Evolutionary conservation across 2,888 invertebrate species (phyloP).

Genomic region (Ormyrus rosae): DNA sequence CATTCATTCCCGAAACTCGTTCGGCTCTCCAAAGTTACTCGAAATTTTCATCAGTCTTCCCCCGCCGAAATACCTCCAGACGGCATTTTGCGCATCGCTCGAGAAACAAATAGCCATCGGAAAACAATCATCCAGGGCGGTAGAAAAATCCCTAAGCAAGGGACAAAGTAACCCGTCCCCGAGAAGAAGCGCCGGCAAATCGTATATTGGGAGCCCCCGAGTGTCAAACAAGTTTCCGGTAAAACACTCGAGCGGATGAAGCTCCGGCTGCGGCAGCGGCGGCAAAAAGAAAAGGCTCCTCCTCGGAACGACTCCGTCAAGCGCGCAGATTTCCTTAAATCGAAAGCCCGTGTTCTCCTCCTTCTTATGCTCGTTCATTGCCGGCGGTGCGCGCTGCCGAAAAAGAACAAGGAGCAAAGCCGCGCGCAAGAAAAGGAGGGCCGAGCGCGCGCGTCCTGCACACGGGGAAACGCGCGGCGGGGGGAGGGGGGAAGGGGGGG

Average conservation of each 20-base stretch:
- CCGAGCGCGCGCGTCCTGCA: background rate
- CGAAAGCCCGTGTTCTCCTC: background rate
- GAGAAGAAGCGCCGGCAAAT: background rate
- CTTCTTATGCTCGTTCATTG: background rate
- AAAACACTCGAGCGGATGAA: slow-evolving; percentile 21
- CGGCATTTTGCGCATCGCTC: too few relatives aligned
- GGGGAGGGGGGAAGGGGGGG: too few relatives aligned
- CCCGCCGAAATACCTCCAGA: too few relatives aligned
- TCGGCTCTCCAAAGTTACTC: too few relatives aligned
- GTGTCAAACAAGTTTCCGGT: slow-evolving; percentile 6
- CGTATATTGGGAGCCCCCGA: background rate
- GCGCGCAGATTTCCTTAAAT: slow-evolving; percentile 23
- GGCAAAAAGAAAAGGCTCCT: background rate
- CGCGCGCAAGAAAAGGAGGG: slow-evolving; percentile 11
- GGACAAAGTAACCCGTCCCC: too few relatives aligned
- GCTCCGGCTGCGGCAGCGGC: background rate
- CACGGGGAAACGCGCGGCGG: background rate
- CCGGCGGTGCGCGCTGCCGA: background rate
- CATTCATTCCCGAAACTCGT: too few relatives aligned
- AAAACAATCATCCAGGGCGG: too few relatives aligned
- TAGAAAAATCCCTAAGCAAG: too few relatives aligned
- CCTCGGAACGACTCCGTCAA: too few relatives aligned
- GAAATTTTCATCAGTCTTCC: too few relatives aligned
- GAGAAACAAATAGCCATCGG: too few relatives aligned
- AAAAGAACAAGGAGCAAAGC: background rate